Conservation (phyloP, 2,888 invertebrate genomes). For the Timema podura region DNA sequence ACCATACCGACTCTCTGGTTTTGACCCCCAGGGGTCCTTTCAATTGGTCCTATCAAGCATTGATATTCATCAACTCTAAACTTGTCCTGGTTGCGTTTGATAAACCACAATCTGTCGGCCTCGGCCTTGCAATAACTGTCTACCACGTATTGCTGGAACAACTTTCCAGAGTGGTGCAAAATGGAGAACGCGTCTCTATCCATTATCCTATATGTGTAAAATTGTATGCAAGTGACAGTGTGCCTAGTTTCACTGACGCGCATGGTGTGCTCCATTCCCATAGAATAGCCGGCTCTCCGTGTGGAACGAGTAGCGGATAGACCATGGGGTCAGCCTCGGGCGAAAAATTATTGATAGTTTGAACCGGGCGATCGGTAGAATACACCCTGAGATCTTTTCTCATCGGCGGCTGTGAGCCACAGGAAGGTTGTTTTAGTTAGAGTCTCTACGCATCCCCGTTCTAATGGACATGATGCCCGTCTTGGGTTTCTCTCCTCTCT, state of each 20-base stretch:
- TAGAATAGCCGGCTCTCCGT: no score
- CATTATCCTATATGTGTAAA: no score
- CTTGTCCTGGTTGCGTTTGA: background rate
- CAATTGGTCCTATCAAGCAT: background rate
- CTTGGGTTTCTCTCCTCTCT: background rate
- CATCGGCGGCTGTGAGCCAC: background rate
- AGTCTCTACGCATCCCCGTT: background rate
- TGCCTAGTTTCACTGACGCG: no score
- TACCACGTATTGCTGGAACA: slow-evolving; percentile 9
- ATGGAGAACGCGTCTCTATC: background rate
- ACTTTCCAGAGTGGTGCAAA: slow-evolving; percentile 1
- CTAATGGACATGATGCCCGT: background rate
- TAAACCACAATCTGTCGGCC: background rate
- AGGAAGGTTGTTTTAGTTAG: background rate
- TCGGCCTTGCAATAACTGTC: slow-evolving; percentile 1
- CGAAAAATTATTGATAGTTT: no score
- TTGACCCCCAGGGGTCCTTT: background rate
- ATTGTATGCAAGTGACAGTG: no score
- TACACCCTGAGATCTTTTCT: background rate
- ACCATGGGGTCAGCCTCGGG: no score
- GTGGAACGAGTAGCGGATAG: no score
- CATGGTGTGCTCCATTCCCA: no score
- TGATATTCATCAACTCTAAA: background rate
- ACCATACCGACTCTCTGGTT: background rate
- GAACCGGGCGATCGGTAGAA: no score